These are phyloP conservation scores for Drosophila sulfurigaster DNA, from an alignment of 1,140 invertebrate genomes.

Conservation along the genomic window DNA sequence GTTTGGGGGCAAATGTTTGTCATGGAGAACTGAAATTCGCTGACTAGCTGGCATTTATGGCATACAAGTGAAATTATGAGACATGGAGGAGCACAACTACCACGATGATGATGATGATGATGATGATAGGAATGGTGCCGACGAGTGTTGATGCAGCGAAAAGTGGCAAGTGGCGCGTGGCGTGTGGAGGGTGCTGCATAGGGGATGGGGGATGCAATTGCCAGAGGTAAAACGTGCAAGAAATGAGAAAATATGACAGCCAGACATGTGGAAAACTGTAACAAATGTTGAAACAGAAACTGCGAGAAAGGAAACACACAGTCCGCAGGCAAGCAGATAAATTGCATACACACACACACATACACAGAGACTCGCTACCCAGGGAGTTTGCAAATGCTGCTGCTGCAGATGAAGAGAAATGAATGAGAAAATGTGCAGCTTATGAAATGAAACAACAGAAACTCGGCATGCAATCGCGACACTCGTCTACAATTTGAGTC, in stretches of 20 bases:
- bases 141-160: conserved; percentile 16
- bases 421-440: conserved; percentile 68
- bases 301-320: not conserved
- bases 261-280: conserved; percentile 66
- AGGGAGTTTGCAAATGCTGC: conserved; percentile 22
- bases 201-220: conserved; percentile 58
- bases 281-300: conserved; percentile 56
- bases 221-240: conserved; percentile 72
- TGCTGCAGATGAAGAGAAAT: conserved; percentile 63
- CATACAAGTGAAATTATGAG: conserved; percentile 74
- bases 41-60: conserved; percentile 51
- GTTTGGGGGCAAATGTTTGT: conserved; percentile 42
- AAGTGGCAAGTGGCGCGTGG: conserved; percentile 5
- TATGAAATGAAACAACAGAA: conserved; percentile 73
- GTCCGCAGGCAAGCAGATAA: conserved; percentile 22
- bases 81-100: conserved; percentile 56
- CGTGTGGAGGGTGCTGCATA: conserved; percentile 3
- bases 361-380: not conserved
- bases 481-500: conserved; percentile 21
- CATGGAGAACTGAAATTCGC: conserved; percentile 38
- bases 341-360: conserved; percentile 24
- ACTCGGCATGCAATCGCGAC: conserved; percentile 46
- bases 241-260: conserved; percentile 81
- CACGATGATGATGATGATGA: conserved; percentile 47
- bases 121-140: conserved; percentile 47